These are phyloP conservation scores for Atlantisia rogersi DNA, from an alignment of 2,113 vertebrate genomes.

Conservation along the genomic window DNA sequence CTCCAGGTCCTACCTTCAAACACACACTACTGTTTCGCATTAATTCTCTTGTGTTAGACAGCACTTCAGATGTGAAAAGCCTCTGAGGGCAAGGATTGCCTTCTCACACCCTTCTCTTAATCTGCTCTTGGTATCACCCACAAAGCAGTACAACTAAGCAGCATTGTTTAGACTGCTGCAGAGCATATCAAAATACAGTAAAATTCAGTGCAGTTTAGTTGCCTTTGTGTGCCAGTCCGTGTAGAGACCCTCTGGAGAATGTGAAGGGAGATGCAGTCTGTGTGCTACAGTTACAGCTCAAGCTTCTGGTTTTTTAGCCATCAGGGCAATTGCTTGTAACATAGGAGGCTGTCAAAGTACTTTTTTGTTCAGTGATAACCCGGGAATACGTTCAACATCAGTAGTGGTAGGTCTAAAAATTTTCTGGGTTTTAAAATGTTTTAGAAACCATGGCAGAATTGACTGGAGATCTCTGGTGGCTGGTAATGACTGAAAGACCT, in stretches of 20 bases:
- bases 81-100: background rate
- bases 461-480: background rate
- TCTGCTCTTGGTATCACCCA: background rate
- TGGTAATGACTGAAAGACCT: background rate
- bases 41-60: background rate
- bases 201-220: background rate
- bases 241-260: background rate
- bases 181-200: background rate
- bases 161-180: background rate
- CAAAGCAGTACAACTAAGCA: background rate
- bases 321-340: background rate
- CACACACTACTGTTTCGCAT: background rate
- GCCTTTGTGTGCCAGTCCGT: rapidly evolving
- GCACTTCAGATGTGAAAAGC: background rate
- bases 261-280: rapidly evolving
- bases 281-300: rapidly evolving
- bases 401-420: background rate
- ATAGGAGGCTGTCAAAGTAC: background rate
- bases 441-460: background rate
- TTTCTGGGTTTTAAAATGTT: background rate
- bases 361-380: background rate
- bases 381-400: background rate
- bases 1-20: background rate
- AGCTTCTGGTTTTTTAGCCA: background rate
- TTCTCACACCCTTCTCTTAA: background rate